A percentile compares a stretch with the other conserved stretches of the same genome.
These are phyloP conservation scores for Ariolimax columbianus DNA, from an alignment of 2,888 invertebrate species.

Conservation along the genomic window DNA sequence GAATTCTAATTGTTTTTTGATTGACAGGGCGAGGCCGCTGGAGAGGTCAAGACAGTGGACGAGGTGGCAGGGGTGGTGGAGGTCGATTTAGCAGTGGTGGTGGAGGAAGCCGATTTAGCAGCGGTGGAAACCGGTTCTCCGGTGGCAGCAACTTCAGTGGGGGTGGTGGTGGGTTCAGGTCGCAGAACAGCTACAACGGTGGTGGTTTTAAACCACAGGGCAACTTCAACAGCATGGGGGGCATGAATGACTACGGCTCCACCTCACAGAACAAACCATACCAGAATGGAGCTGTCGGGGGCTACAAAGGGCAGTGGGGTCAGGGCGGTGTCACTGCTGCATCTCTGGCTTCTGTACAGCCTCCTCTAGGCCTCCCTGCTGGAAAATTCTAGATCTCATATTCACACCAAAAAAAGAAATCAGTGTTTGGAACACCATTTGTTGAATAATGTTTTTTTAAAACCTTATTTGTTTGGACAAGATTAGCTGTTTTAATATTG, in stretches of 20 bases:
- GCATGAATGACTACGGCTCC: conserved; percentile 24
- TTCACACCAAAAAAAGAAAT: neutral
- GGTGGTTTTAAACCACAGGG: conserved; percentile 28
- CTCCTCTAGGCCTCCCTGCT: conserved; percentile 14
- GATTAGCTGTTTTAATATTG: neutral
- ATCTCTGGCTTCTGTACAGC: conserved; percentile 40
- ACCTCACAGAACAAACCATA: conserved; percentile 24
- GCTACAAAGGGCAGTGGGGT: conserved; percentile 41
- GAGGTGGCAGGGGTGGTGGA: conserved; percentile 11
- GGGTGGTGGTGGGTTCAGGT: neutral
- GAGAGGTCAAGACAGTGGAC: conserved; percentile 37
- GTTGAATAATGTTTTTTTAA: neutral
- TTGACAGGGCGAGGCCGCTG: conserved; percentile 42
- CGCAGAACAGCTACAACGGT: conserved; percentile 7
- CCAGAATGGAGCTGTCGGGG: conserved; percentile 19
- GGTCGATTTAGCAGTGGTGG: neutral
- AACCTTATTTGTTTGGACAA: neutral
- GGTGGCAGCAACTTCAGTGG: conserved; percentile 12
- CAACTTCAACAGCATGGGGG: conserved; percentile 15
- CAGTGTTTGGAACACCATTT: neutral
- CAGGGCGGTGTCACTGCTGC: conserved; percentile 42
- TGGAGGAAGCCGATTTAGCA: neutral
- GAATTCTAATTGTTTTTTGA: neutral
- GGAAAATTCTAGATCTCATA: conserved; percentile 23
- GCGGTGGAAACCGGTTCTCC: neutral